Evolutionary conservation across 2,113 vertebrate genomes (phyloP), one percentile per base, ranked within the genome.

Genomic region (Otolemur garnettii): DNA sequence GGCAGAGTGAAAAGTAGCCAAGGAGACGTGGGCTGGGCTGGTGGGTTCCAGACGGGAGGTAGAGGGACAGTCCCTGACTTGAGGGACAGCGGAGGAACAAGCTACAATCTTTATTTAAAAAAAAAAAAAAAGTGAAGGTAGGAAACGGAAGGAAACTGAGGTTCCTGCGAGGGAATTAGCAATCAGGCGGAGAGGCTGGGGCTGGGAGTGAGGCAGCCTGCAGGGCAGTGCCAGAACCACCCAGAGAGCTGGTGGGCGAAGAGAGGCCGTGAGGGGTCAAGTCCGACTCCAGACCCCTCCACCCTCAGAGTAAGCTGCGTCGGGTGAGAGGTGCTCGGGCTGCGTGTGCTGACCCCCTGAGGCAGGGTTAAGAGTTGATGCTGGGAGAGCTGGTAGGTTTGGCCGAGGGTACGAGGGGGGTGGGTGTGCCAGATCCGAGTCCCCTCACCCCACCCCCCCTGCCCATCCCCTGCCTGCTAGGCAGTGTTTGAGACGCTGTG

Each of bases 101-200:
- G 81, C 86, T 53, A 42, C 13, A 35, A 55, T 19, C 14, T 60
- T 68, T 30, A 5, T 62, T 68, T 0, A 1, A 5, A 50, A 80
- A 45, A 66, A 59, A 13, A 42, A 6, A 28, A 10, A 53, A 59
- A 66, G 64, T 96, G 57, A 50, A 0, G 82, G 71, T 69, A 86
- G 69, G 78, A 91, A 38, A 86, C 50, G 4, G 21, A 62, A 60
- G 77, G 45, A 88, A 80, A 71, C 64, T 17, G 94, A 94, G 92
- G 89, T 28, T 28, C 59, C 50, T 15, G 82, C 24, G 53, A 91
- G 80, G 82, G 33, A 22, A 75, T 45, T 42, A 79, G 92, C 84
- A 77, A 38, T 13, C 38, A 19, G 94, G 69, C 82, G 79, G 91
- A 13, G 60, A 64, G 85, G 14, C 68, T 64, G 18, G 35, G 60